Evolutionary conservation across 2,797 vertebrate species (phyloP).

Genomic region (Mallotus villosus): DNA sequence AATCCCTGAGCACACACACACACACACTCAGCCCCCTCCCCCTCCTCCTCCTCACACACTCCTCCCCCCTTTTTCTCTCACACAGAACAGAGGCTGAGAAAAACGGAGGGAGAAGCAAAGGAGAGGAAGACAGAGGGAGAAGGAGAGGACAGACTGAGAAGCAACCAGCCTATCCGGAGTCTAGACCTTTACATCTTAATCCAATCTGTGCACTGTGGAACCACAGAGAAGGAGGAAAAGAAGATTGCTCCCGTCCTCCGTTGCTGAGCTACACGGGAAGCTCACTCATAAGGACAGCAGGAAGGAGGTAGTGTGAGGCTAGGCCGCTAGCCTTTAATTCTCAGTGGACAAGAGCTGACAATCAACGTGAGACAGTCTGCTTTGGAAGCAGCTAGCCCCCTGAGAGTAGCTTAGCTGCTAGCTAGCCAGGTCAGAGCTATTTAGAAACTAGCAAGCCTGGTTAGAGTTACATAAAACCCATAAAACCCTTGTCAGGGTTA

Average conservation of each 20-base stretch:
- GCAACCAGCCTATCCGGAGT: constrained; percentile 33
- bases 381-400: constrained; percentile 37
- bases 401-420: not conserved
- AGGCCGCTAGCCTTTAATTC: constrained; percentile 73
- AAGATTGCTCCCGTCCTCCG: constrained; percentile 47
- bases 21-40: constrained; percentile 42
- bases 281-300: constrained; percentile 25
- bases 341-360: constrained; percentile 69
- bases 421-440: not conserved
- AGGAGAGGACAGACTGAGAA: constrained; percentile 38
- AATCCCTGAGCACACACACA: constrained; percentile 70
- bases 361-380: constrained; percentile 57
- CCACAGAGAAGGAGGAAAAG: constrained; percentile 37
- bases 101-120: constrained; percentile 47
- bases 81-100: constrained; percentile 41
- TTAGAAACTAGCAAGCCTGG: constrained; percentile 5
- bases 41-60: constrained; percentile 29
- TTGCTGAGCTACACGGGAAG: constrained; percentile 46
- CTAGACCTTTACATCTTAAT: constrained; percentile 50
- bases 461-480: constrained; percentile 9
- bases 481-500: not conserved
- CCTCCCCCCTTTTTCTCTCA: constrained; percentile 34
- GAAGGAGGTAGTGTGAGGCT: constrained; percentile 51
- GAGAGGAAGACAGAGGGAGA: constrained; percentile 40
- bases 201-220: constrained; percentile 60